Evolutionary conservation across 2,888 invertebrate genomes (phyloP).

Genomic region (Mamestra brassicae): DNA sequence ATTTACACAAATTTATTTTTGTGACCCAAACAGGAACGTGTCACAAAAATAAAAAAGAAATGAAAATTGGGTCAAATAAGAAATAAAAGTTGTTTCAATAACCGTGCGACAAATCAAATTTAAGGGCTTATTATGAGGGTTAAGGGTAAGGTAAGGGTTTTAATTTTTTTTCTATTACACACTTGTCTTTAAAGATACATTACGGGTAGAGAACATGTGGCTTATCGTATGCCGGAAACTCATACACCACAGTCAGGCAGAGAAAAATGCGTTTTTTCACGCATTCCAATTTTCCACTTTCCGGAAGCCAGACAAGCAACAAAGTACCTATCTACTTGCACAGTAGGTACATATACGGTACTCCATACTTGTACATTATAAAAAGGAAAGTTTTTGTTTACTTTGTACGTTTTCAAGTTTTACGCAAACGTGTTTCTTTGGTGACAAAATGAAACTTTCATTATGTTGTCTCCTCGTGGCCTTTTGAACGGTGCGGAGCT

Average conservation of each 20-base stretch:
- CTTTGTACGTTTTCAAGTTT: slow-evolving; percentile 25
- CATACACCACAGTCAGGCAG: slow-evolving; percentile 1
- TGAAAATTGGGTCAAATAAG: no score
- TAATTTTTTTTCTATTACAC: not conserved
- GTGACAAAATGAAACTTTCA: slow-evolving; percentile 41
- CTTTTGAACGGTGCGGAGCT: not conserved
- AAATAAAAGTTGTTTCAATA: no score
- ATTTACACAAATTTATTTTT: no score
- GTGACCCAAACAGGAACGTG: no score
- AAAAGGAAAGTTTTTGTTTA: slow-evolving; percentile 51
- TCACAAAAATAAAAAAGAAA: no score
- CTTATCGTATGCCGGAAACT: slow-evolving; percentile 1
- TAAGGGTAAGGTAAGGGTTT: no score
- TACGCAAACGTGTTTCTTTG: slow-evolving; percentile 25
- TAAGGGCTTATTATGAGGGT: no score
- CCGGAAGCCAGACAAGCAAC: slow-evolving; percentile 20
- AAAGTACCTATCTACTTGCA: slow-evolving; percentile 1
- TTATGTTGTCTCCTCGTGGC: slow-evolving; percentile 2
- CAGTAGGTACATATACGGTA: not conserved
- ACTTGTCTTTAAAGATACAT: not conserved
- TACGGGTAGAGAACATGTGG: not conserved
- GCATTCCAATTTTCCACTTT: slow-evolving; percentile 28
- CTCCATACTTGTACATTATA: slow-evolving; percentile 11
- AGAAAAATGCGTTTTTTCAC: slow-evolving; percentile 39
- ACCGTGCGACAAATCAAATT: no score